A percentile compares a stretch with the other conserved stretches of the same genome.
These are phyloP conservation scores for Melangyna quadrimaculata DNA, from an alignment of 2,888 invertebrate species.

Conservation along the genomic window DNA sequence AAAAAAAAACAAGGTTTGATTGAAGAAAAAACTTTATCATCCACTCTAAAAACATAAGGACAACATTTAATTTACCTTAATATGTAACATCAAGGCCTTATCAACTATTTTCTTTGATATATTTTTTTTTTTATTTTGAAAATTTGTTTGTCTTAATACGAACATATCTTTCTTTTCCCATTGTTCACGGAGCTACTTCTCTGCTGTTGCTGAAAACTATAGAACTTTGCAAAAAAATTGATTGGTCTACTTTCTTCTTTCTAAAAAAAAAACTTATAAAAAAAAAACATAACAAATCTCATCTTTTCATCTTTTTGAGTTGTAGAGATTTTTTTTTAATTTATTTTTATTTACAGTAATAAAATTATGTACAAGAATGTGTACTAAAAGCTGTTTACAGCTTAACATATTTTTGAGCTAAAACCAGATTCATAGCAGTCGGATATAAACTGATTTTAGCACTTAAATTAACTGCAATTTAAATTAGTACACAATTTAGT, in stretches of 20 bases:
- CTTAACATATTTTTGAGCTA: constrained; percentile 20
- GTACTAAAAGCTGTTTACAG: constrained; percentile 43
- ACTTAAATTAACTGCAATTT: constrained; percentile 12
- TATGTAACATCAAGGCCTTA: constrained; percentile 50
- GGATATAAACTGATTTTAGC: constrained; percentile 17
- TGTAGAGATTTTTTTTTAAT: constrained; percentile 45
- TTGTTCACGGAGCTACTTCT: constrained; percentile 47
- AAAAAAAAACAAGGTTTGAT: constrained; percentile 36
- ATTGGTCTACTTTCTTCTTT: constrained; percentile 47
- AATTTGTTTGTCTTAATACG: constrained; percentile 31
- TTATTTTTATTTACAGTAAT: constrained; percentile 45
- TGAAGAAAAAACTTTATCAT: constrained; percentile 33
- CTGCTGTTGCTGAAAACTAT: constrained; percentile 54
- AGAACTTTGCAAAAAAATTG: constrained; percentile 54
- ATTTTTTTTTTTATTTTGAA: constrained; percentile 23
- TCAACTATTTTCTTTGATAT: constrained; percentile 33
- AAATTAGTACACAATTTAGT: constrained; percentile 55
- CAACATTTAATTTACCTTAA: constrained; percentile 24
- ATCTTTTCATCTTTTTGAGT: constrained; percentile 56
- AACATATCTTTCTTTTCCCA: constrained; percentile 12
- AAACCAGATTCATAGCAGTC: constrained; percentile 19
- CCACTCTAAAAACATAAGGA: constrained; percentile 39
- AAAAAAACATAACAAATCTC: constrained; percentile 28
- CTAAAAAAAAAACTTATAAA: constrained; percentile 23
- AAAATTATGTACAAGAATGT: constrained; percentile 48